Evolutionary conservation across 2,113 vertebrate genomes (phyloP).

Genomic region (Upupa epops): DNA sequence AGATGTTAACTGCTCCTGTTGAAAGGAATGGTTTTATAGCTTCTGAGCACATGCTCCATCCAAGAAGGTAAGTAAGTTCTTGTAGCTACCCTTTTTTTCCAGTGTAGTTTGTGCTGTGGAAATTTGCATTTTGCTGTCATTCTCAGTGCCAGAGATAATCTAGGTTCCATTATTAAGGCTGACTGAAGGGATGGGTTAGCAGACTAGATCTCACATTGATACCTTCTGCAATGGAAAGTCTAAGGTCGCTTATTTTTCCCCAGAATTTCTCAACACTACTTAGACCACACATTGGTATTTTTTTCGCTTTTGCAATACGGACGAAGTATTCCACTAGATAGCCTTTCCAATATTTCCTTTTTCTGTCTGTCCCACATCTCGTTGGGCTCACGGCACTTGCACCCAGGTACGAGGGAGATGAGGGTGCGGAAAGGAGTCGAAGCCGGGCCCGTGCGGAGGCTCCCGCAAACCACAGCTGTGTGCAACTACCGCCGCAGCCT

Average conservation of each 20-base stretch:
- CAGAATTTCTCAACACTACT: not conserved
- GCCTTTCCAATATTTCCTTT: not conserved
- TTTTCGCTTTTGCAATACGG: not conserved
- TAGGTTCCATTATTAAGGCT: not conserved
- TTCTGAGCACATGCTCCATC: not conserved
- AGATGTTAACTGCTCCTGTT: not conserved
- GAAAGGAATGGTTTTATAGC: not conserved
- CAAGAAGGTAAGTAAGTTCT: not conserved
- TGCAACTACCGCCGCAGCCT: not conserved
- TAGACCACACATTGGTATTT: not conserved
- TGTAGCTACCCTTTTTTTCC: not conserved
- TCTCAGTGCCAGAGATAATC: not conserved
- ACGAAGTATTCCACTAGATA: not conserved
- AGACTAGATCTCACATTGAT: not conserved
- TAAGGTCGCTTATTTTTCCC: not conserved
- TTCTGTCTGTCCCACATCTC: rapidly evolving
- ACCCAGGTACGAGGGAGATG: too few species aligned
- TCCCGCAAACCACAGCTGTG: rapidly evolving
- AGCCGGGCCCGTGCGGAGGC: not conserved
- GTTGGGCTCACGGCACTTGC: not conserved
- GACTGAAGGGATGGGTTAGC: not conserved
- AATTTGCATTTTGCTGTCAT: not conserved
- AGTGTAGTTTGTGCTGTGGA: not conserved
- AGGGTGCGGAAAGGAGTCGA: not conserved
- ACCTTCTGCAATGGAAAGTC: not conserved